Conservation (phyloP, 2,888 invertebrate species). For the Coleophora deauratella region DNA sequence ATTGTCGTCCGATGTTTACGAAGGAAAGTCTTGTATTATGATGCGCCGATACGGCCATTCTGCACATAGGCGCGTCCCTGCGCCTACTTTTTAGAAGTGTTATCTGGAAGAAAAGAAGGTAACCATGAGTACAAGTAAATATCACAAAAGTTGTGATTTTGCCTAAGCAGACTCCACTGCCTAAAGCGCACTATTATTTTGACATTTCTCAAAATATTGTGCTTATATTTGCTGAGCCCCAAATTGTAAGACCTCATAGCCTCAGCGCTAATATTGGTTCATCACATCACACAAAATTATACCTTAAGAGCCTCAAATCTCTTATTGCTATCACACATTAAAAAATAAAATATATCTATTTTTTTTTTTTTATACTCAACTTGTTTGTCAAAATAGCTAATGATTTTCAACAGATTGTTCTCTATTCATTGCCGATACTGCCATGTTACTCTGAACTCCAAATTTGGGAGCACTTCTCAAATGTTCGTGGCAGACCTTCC, state of each 20-base stretch:
- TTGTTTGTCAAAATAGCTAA: neutral
- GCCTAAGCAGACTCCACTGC: neutral
- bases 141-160: neutral
- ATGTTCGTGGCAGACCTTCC: conserved; percentile 8
- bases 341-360: too few relatives aligned
- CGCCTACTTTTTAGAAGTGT: neutral
- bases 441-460: conserved; percentile 4
- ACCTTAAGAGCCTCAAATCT: neutral
- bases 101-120: neutral
- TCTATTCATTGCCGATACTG: conserved; percentile 2
- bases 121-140: neutral
- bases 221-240: neutral
- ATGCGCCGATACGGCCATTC: neutral
- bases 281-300: neutral
- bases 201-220: neutral
- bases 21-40: too few relatives aligned
- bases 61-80: neutral
- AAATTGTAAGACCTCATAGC: neutral
- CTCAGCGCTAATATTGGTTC: neutral
- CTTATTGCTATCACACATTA: neutral
- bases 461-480: conserved; percentile 5
- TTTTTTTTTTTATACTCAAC: too few relatives aligned
- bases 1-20: too few relatives aligned
- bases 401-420: neutral
- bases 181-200: neutral